Conservation (phyloP, 2,113 vertebrate genomes). For the Anguilla rostrata region DNA sequence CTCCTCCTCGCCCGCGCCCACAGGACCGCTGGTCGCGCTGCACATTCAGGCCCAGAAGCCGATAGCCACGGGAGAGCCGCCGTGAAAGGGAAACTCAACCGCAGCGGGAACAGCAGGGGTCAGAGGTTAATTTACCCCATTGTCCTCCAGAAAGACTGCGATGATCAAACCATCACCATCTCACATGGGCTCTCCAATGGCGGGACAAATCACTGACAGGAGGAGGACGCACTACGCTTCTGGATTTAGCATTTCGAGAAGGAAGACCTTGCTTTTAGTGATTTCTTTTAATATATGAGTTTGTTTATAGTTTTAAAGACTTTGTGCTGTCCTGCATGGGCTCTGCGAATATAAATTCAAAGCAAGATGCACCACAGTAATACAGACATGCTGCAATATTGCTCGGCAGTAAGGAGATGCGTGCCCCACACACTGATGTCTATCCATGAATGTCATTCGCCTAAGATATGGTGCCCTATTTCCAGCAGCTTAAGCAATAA, state of each 20-base stretch:
- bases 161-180: conserved; percentile 1
- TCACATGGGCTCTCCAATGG: not conserved
- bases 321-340: not conserved
- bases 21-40: conserved; percentile 38
- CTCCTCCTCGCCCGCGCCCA: conserved; percentile 53
- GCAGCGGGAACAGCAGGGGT: conserved; percentile 45
- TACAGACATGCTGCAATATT: not conserved
- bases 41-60: conserved; percentile 47
- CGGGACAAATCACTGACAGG: not conserved
- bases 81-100: conserved; percentile 43
- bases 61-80: conserved; percentile 48
- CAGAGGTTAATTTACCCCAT: conserved; percentile 52
- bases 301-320: not conserved
- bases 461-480: no score
- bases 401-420: not conserved
- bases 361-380: not conserved
- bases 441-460: not conserved
- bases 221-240: not conserved
- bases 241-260: not conserved
- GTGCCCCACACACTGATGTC: not conserved
- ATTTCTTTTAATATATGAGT: not conserved
- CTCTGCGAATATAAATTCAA: not conserved
- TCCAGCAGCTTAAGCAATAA: not conserved
- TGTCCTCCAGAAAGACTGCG: conserved; percentile 37
- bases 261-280: not conserved